Evolutionary conservation across 2,888 invertebrate genomes (phyloP), one percentile per base, ranked within the genome.

Genomic region (Anagyrus pseudococci): DNA sequence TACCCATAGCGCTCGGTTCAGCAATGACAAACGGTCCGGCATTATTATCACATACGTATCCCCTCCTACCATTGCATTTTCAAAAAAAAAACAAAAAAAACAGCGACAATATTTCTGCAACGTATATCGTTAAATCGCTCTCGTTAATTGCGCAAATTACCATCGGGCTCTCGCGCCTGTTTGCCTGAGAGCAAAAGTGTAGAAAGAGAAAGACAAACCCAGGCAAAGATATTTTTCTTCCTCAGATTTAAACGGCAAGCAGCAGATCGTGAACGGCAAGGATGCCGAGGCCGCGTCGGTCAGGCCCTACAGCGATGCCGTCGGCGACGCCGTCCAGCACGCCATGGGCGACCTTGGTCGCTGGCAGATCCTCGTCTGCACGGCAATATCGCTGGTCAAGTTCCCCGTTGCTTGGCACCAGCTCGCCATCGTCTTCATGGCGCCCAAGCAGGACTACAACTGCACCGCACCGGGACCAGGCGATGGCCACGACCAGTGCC

Each of bases 361-460:
- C 73, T 92, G 91, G 89, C 92, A 92, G 75, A 83, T 91, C 67
- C 85, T 87, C 83, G 85, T 91, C 54, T 89, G 89, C 69, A 80
- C 86, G 50, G 84, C 88, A 0, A 86, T 91, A 41, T 88, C 90
- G 67, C 82, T 90, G 10, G 86, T 89, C 57, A 92, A 92, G 79
- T 89, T 92, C 73, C 91, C 91, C 0, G 89, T 90, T 0, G 91
- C 91, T 0, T 92, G 91, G 91, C 91, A 91, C 75, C 91, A 91
- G 73, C 84, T 92, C 77, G 89, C 88, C 67, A 90, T 91, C 66
- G 88, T 92, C 62, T 92, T 92, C 74, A 84, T 91, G 66, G 89
- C 91, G 6, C 90, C 92, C 0, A 87, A 88, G 0, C 85, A 85
- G 57, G 81, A 84, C 19, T 87, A 84, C 71, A 84, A 83, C 20